Evolutionary conservation across 2,888 invertebrate species (phyloP).

Genomic region (Agrochola litura): DNA sequence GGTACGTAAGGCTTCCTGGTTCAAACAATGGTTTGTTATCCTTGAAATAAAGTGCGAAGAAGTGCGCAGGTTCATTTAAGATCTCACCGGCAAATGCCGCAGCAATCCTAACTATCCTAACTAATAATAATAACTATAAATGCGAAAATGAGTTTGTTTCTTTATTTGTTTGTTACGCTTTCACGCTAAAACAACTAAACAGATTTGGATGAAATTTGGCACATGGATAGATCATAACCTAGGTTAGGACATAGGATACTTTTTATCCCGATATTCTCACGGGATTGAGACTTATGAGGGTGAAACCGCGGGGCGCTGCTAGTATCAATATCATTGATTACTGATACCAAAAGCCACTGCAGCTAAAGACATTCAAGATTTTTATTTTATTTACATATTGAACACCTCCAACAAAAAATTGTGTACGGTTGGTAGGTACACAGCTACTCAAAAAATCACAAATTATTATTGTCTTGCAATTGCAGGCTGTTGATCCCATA

Average conservation of each 20-base stretch:
- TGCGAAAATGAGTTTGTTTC: no score
- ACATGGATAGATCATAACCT: no score
- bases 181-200: no score
- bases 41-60: neutral
- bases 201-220: no score
- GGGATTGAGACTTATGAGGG: no score
- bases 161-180: no score
- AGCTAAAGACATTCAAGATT: neutral
- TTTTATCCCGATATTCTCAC: no score
- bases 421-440: neutral
- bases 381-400: neutral
- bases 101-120: neutral
- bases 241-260: no score
- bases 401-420: neutral
- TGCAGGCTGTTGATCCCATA: neutral
- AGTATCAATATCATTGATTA: neutral
- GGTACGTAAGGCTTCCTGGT: conserved; percentile 43
- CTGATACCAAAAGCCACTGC: no score
- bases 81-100: neutral
- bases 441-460: neutral
- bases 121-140: no score
- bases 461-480: neutral
- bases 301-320: no score
- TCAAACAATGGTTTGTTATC: conserved; percentile 21
- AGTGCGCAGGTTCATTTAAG: neutral